These are phyloP conservation scores for Neodon shergylaensis DNA, from an alignment of 2,113 vertebrate species.

Conservation along the genomic window DNA sequence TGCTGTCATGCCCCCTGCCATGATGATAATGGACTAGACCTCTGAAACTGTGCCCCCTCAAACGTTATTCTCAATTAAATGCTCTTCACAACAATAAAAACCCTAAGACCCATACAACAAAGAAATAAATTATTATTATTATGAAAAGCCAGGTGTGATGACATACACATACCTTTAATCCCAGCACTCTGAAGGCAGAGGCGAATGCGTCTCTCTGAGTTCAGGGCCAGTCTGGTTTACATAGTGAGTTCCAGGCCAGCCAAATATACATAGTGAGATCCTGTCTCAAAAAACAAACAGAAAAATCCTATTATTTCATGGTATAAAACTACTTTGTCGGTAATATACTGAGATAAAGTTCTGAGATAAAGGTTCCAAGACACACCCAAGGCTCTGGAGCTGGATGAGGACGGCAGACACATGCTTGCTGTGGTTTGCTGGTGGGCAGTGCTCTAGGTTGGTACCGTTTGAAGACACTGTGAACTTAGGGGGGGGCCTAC, in stretches of 20 bases:
- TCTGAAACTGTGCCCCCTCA: neutral
- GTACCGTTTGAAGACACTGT: neutral
- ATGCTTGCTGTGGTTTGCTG: accelerated
- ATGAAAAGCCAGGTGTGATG: too few species aligned
- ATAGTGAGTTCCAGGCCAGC: neutral
- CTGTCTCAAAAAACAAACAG: neutral
- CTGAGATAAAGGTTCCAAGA: too few species aligned
- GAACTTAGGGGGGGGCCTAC: neutral
- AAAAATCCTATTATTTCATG: neutral
- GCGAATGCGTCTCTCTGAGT: neutral
- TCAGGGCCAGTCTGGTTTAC: neutral
- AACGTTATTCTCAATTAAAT: neutral
- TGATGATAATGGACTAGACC: neutral
- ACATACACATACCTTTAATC: too few species aligned
- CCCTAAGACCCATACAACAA: neutral
- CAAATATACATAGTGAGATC: neutral
- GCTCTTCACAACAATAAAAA: neutral
- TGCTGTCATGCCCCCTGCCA: neutral
- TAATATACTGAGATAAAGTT: neutral
- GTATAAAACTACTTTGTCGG: neutral
- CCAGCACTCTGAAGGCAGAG: too few species aligned
- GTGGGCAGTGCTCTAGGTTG: neutral
- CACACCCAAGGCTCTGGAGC: neutral
- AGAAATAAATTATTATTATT: too few species aligned
- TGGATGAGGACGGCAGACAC: neutral